A percentile compares a stretch with the other conserved stretches of the same genome.
These are phyloP conservation scores for Mormyrops boulengeri DNA, from an alignment of 2,797 vertebrate genomes.

Conservation along the genomic window DNA sequence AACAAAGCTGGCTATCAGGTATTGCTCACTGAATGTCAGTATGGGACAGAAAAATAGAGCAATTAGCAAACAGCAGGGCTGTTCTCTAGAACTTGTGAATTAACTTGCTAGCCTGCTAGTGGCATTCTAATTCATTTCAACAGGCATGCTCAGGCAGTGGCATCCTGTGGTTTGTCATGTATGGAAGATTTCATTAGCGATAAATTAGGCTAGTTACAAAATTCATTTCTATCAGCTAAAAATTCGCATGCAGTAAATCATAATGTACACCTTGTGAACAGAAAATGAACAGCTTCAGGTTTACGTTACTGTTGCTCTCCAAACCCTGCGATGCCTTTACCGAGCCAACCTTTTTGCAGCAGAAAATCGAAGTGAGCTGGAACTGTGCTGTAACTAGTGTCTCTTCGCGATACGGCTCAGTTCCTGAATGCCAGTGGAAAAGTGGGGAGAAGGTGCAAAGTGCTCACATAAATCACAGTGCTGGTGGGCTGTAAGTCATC, in stretches of 20 bases:
- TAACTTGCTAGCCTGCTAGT: neutral
- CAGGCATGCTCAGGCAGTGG: neutral
- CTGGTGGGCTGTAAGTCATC: neutral
- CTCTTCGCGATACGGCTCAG: neutral
- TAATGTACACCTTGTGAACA: neutral
- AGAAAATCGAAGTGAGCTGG: neutral
- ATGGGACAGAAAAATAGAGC: neutral
- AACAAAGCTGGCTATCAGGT: neutral
- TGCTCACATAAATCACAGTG: neutral
- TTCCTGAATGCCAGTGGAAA: neutral
- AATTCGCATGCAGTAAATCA: neutral
- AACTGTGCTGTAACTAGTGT: neutral
- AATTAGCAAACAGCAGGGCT: neutral
- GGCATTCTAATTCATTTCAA: neutral
- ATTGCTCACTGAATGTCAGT: neutral
- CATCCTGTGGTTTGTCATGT: neutral
- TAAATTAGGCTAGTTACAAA: neutral
- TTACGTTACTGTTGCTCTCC: neutral
- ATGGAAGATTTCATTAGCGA: neutral
- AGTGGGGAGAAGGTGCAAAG: neutral
- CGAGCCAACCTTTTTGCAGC: neutral
- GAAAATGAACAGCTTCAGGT: neutral
- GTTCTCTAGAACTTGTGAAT: neutral
- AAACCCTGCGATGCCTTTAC: neutral
- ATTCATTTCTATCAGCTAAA: neutral